phyloP scores from a whole-genome alignment of 1,140 invertebrate species.

The Pogonus chalceus region DNA sequence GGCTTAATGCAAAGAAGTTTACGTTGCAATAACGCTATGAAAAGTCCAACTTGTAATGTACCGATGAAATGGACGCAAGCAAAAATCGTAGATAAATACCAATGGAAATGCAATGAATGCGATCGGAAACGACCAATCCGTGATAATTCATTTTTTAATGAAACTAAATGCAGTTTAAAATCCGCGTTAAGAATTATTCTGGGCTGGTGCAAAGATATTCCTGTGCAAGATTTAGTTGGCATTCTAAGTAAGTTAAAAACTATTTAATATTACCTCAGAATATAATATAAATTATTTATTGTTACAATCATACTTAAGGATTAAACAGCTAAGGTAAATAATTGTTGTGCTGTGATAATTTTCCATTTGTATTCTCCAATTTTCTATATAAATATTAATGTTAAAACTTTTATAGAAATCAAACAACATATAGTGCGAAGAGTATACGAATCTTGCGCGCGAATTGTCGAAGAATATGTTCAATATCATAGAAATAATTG shows the following conservation, averaged over 20 bases:
- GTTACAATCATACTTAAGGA: slow-evolving; percentile 11
- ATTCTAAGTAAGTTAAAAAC: slow-evolving; percentile 23
- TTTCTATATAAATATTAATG: not conserved
- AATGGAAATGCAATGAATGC: slow-evolving; percentile 37
- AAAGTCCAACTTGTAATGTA: slow-evolving; percentile 29
- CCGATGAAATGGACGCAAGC: slow-evolving; percentile 36
- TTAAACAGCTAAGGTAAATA: slow-evolving; percentile 11
- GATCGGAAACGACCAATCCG: slow-evolving; percentile 35
- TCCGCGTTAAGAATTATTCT: slow-evolving; percentile 37
- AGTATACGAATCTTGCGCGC: slow-evolving; percentile 36
- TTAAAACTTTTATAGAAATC: slow-evolving; percentile 30
- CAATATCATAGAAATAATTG: slow-evolving; percentile 35
- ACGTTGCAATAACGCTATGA: slow-evolving; percentile 29
- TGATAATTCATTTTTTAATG: slow-evolving; percentile 38
- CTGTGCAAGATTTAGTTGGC: slow-evolving; percentile 29
- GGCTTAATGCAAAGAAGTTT: slow-evolving; percentile 29
- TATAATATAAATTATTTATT: slow-evolving; percentile 3
- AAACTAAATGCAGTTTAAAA: slow-evolving; percentile 40
- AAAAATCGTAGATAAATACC: slow-evolving; percentile 40
- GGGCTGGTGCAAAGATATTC: slow-evolving; percentile 38
- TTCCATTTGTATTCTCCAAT: not conserved
- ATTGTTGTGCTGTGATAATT: slow-evolving; percentile 8
- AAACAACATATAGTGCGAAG: slow-evolving; percentile 38
- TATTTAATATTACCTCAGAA: slow-evolving; percentile 17
- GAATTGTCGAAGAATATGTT: slow-evolving; percentile 35